Evolutionary conservation across 1,140 invertebrate genomes (phyloP).

Genomic region (Bacillus rossius): DNA sequence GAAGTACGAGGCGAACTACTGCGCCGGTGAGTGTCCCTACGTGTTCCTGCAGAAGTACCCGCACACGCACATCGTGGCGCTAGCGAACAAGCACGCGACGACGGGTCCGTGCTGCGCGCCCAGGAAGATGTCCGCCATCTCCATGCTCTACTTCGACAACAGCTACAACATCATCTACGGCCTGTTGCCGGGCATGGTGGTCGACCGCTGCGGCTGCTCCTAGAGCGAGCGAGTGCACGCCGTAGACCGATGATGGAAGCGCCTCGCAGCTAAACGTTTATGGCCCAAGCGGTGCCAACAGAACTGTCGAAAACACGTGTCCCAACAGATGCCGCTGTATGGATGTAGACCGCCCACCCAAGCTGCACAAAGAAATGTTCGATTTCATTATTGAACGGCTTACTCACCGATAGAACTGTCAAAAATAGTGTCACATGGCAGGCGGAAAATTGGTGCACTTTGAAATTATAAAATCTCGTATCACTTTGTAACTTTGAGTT

Average conservation of each 20-base stretch:
- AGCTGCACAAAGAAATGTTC: no score
- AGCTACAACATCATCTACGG: conserved; percentile 84
- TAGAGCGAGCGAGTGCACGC: conserved; percentile 49
- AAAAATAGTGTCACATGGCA: no score
- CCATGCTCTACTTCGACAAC: conserved; percentile 89
- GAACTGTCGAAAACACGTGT: neutral
- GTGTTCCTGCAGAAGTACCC: conserved; percentile 83
- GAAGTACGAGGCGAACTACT: conserved; percentile 94
- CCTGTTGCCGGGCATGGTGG: conserved; percentile 86
- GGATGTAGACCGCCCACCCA: no score
- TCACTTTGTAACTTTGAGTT: no score
- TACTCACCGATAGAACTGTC: no score
- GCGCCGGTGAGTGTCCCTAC: conserved; percentile 90
- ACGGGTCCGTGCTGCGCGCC: conserved; percentile 87
- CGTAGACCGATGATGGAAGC: no score
- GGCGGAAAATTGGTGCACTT: no score
- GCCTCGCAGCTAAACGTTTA: no score
- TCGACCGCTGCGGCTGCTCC: conserved; percentile 87
- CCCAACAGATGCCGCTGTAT: neutral
- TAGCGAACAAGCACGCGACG: conserved; percentile 60
- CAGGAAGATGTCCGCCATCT: conserved; percentile 80
- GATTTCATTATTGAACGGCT: no score
- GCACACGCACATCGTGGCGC: conserved; percentile 88
- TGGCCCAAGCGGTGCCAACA: neutral
- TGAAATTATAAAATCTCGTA: no score